Evolutionary conservation across 2,888 invertebrate species (phyloP), one percentile per base, ranked within the genome.

Genomic region (Matsumyia berberina): DNA sequence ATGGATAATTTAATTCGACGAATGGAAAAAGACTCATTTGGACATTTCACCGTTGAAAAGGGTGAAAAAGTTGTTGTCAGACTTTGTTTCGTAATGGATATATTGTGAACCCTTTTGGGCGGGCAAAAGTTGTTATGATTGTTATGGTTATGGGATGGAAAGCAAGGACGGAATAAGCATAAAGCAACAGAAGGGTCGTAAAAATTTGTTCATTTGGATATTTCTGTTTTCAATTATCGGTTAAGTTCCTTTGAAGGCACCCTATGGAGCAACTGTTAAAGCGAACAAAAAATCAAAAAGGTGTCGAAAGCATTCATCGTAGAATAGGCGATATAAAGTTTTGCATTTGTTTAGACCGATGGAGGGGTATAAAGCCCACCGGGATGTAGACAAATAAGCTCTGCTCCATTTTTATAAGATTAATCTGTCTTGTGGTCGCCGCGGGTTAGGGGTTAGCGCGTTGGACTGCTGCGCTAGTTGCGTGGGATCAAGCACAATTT

Each of bases 91-190:
- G 64, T 64, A 55, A 64, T 55, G 64, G 62, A 53, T 51, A 42
- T 31, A 51, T 24, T 19, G 11, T 46, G 49, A 2, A 15, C 19
- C 19, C 8, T 44, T 62, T 44, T 42, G 15, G 55, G 46, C 44
- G 35, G 55, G 29, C 24, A 55, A 64, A 64, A 64, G 74, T 46
- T 53, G 74, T 37, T 31, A 64, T 62, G 17, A 74, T 64, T 74
- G 64, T 74, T 74, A 74, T 74, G 64, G 74, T 64, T 74, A 74
- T 64, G 64, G 55, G 17, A 57, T 51, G 42, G 29, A 12, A 5
- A 5, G 15, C 7, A 29, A 11, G 46, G 4, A n/a, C 1, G 46
- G 11, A 7, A 55, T 55, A 35, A 64, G n/a, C 19, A 2, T 42
- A 73, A 31, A 42, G 19, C 24, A 12, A 12, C 11, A 15, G 24